These are phyloP conservation scores for Numenius arquata DNA, from an alignment of 2,113 vertebrate species.

Conservation along the genomic window DNA sequence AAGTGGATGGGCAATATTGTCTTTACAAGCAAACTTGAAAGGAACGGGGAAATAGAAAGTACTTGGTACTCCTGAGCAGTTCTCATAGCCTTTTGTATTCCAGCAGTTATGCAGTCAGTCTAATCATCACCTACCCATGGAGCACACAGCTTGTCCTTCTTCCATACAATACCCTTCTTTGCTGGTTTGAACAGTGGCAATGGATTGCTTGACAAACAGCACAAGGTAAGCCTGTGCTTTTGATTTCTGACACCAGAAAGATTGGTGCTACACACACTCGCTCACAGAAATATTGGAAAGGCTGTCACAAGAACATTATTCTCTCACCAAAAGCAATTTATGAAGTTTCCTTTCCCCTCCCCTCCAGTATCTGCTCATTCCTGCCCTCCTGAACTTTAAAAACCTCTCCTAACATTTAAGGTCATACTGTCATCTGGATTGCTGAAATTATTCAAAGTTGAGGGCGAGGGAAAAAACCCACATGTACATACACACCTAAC, in stretches of 20 bases:
- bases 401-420: background rate
- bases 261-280: background rate
- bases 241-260: background rate
- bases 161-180: background rate
- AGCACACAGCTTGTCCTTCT: background rate
- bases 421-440: background rate
- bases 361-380: background rate
- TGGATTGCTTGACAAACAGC: background rate
- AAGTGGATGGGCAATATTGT: background rate
- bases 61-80: background rate
- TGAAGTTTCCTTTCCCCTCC: background rate
- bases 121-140: background rate
- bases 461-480: background rate
- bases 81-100: background rate
- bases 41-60: background rate
- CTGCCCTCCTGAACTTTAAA: background rate
- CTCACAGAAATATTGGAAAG: background rate
- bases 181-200: background rate
- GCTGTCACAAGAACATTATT: background rate
- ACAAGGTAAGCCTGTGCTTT: background rate
- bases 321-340: background rate
- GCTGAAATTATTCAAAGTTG: background rate
- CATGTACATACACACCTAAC: fast-evolving
- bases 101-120: background rate
- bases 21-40: background rate